Evolutionary conservation across 2,888 invertebrate genomes (phyloP), one percentile per base, ranked within the genome.

Genomic region (Nomada lathburiana): DNA sequence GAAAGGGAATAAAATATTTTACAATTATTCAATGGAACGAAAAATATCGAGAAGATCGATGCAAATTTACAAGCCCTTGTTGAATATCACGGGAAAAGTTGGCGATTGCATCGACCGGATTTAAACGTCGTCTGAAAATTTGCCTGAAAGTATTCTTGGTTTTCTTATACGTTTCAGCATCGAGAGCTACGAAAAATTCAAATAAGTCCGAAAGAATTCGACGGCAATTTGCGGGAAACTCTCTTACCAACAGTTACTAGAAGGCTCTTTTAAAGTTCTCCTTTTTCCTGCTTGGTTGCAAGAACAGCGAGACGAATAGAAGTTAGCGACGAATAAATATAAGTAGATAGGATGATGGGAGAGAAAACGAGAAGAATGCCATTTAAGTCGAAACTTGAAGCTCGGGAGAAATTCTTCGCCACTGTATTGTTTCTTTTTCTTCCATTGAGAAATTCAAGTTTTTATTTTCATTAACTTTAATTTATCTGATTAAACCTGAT

Each of bases 271-370:
- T 74, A 65, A 71, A 68, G 67, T 73, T 62, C 47, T 67, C 63
- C 57, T 63, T 68, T 62, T 67, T 70, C 63, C 80, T 36, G 20
- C 53, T 59, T 29, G 50, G 59, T 69, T 59, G 50, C 50, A 52
- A 60, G 76, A 71, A 50, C 47, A 69, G 55, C 80, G 80, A 77
- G 79, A 82, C 75, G 72, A 63, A 60, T 59, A 83, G 52, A 78
- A 82, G 80, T 84, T 83, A 36, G 13, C 23, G 69, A 84, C 73
- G 80, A 80, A 36, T 36, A 36, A 36, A 36, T 36, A 82, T 73
- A 73, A 68, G 29, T 68, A 76, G 50, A 67, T 76, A 82, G 81
- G 82, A 86, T 89, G 86, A 88, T 86, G 84, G 84, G 83, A 81
- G 84, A 88, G 64, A 82, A 79, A 80, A 81, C 73, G 81, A 52